Conservation (phyloP, 2,888 invertebrate genomes). For the Acronicta leporina region DNA sequence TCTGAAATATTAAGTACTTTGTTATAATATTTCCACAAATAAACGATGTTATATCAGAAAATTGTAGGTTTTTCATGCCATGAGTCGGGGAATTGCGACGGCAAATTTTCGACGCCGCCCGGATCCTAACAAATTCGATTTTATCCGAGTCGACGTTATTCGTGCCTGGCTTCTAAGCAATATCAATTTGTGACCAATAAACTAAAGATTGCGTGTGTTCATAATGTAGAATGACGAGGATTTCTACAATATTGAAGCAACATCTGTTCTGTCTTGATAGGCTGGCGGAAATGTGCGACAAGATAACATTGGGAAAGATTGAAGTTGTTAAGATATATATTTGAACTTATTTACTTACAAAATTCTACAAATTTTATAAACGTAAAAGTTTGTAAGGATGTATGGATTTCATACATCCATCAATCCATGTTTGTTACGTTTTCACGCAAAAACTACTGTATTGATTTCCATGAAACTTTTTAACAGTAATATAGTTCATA, state of each 20-base stretch:
- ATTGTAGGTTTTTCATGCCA: conserved; percentile 57
- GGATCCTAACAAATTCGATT: conserved; percentile 67
- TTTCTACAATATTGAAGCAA: conserved; percentile 27
- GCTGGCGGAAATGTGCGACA: conserved; percentile 13
- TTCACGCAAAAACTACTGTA: no score
- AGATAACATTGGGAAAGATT: conserved; percentile 6
- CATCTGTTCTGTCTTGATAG: conserved; percentile 21
- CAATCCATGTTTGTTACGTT: no score
- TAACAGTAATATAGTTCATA: no score
- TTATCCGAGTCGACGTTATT: conserved; percentile 47
- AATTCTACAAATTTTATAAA: no score
- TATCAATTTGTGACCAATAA: conserved; percentile 34
- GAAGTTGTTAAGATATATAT: conserved; percentile 1
- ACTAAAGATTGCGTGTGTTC: conserved; percentile 22
- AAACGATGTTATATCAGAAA: conserved; percentile 41
- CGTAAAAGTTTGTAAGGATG: no score
- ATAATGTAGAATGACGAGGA: conserved; percentile 17
- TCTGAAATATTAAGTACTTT: background rate
- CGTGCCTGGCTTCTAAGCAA: conserved; percentile 27
- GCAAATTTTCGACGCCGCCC: conserved; percentile 62
- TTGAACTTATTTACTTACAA: no score
- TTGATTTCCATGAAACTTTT: no score
- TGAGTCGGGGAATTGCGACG: conserved; percentile 37
- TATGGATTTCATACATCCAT: no score
- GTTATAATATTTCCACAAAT: conserved; percentile 43